These are phyloP conservation scores for Hemibagrus wyckioides DNA, from an alignment of 2,113 vertebrate species.

Conservation along the genomic window DNA sequence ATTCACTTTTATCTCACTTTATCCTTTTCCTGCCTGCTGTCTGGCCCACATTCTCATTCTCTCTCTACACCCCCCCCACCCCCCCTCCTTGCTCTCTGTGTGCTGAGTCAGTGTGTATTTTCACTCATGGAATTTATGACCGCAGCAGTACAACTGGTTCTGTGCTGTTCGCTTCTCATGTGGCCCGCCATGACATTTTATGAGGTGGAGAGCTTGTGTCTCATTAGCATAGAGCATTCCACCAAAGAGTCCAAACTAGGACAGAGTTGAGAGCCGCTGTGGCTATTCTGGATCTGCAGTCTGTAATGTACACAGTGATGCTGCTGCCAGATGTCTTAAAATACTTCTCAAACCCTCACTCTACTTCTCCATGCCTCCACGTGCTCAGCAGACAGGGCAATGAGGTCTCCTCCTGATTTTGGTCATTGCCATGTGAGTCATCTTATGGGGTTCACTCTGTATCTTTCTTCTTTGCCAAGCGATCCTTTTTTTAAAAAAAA, in stretches of 20 bases:
- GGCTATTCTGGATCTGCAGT: conserved; percentile 50
- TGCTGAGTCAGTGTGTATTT: conserved; percentile 53
- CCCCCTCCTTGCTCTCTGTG: too few species aligned
- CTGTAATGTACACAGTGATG: conserved; percentile 50
- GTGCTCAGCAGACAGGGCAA: conserved; percentile 37
- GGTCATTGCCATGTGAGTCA: conserved; percentile 11
- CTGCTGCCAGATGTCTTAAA: conserved; percentile 50
- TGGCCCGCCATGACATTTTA: conserved; percentile 38
- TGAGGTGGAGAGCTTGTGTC: conserved; percentile 32
- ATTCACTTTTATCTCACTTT: conserved; percentile 38
- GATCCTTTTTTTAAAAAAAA: background rate
- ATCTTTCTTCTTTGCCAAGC: background rate
- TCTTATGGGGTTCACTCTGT: conserved; percentile 14
- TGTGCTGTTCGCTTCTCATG: conserved; percentile 31
- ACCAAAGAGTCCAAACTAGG: conserved; percentile 50
- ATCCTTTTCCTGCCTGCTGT: conserved; percentile 4
- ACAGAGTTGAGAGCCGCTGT: conserved; percentile 37
- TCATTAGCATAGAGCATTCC: conserved; percentile 44
- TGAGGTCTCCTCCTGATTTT: conserved; percentile 27
- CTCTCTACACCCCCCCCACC: background rate
- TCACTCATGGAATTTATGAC: conserved; percentile 42
- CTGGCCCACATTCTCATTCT: conserved; percentile 15
- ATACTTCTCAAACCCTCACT: conserved; percentile 20
- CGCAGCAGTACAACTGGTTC: conserved; percentile 30
- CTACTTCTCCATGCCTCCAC: conserved; percentile 15